These are phyloP conservation scores for Epicauta chinensis DNA, from an alignment of 1,140 invertebrate species.

Conservation along the genomic window DNA sequence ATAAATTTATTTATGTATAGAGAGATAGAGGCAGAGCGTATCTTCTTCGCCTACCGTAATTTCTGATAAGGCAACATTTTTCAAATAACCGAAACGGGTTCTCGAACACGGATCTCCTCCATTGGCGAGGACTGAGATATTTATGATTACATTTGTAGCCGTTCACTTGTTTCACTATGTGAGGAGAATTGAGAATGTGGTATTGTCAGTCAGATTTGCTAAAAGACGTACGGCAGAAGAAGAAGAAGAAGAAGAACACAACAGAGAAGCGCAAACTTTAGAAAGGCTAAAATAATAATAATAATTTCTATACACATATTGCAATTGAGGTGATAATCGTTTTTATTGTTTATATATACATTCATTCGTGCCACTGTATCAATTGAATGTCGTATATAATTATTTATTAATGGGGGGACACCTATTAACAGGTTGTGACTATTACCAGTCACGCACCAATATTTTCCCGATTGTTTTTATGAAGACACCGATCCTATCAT, in stretches of 20 bases:
- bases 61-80: conserved; percentile 32
- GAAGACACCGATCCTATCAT: too few species aligned
- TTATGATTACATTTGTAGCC: conserved; percentile 37
- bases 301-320: too few species aligned
- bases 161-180: conserved; percentile 35
- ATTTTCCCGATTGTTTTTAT: too few species aligned
- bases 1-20: too few species aligned
- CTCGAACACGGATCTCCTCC: conserved; percentile 29
- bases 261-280: neutral
- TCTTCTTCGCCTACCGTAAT: conserved; percentile 15
- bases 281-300: too few species aligned
- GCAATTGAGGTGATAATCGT: too few species aligned
- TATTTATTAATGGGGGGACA: conserved; percentile 10
- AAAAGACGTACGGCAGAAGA: conserved; percentile 1
- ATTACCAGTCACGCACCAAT: conserved; percentile 16
- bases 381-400: conserved; percentile 9
- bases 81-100: conserved; percentile 33
- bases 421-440: conserved; percentile 7
- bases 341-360: neutral
- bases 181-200: conserved; percentile 34
- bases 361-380: neutral
- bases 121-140: conserved; percentile 28
- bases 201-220: conserved; percentile 33
- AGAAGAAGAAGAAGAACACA: neutral
- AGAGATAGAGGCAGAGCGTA: too few species aligned